Base-by-base conservation (phyloP, 2,797 vertebrate genomes). In the Atherinosoma microstoma region DNA sequence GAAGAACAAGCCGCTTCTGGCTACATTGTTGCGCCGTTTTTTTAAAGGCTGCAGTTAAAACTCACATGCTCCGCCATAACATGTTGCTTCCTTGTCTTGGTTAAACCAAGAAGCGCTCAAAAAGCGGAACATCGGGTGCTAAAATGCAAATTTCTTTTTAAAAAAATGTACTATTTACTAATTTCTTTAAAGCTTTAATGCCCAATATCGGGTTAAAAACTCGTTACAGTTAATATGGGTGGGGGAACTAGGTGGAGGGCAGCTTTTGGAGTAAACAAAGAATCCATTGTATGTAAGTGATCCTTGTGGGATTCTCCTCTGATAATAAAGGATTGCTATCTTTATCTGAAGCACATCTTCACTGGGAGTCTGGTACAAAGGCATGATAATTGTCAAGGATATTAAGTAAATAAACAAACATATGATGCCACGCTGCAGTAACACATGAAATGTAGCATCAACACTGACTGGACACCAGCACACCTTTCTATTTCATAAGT, bases 211-310 rank as follows among this genome's bases (percentile, higher is more conserved):
- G 16, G 36, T 1, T 27, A 59, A 32, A 59, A 32, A 2, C 22
- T 18, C 2, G 11, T 38, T 27, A 13, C 3, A 40, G 27, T 22
- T 38, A 5, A 56, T 40, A 58, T 42, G 61, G 49, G 32, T 75
- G 66, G 53, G 83, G 80, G 67, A 60, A 80, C 49, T 35, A 70
- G 76, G 82, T 84, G 73, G 70, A 78, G 76, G 29, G 57, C 61
- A 79, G 73, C 76, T 58, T 70, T 34, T 75, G 30, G 63, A 79
- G 76, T 83, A 22, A 76, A 91, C 88, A 92, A 89, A 85, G 86
- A 70, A 51, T 70, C 80, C 74, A 67, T 88, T 91, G 86, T 91
- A 8, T 60, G 66, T 11, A 1, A 35, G 74, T 22, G 51, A 82
- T 75, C 76, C 75, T 73, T 69, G 76, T 68, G 64, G 73, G 82